phyloP scores from a whole-genome alignment of 2,888 invertebrate genomes.

The Caenorhabditis macrosperma region DNA sequence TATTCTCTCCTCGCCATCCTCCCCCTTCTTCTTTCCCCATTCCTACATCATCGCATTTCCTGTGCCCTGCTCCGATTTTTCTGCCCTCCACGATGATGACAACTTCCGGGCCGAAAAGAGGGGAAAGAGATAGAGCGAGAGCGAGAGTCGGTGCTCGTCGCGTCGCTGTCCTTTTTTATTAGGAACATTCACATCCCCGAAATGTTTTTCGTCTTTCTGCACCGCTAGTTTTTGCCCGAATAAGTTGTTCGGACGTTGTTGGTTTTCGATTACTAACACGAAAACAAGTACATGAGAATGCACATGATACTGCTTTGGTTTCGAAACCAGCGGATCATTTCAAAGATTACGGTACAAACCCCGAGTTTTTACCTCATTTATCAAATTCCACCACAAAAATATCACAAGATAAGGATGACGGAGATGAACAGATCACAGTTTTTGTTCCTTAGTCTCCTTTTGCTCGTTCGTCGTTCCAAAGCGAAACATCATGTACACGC shows the following conservation, averaged over 20 bases:
- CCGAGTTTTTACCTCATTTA: too few species aligned
- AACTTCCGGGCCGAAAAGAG: constrained; percentile 13
- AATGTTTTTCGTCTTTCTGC: not conserved
- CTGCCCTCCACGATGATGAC: constrained; percentile 28
- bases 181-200: constrained; percentile 1
- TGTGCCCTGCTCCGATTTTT: constrained; percentile 15
- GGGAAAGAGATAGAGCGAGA: too few species aligned
- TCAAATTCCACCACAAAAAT: too few species aligned
- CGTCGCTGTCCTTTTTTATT: constrained; percentile 11
- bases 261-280: constrained; percentile 38
- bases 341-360: constrained; percentile 31
- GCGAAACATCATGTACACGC: constrained; percentile 5
- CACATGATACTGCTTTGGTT: constrained; percentile 19
- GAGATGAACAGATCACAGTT: constrained; percentile 16
- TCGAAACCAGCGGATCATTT: too few species aligned
- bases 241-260: not conserved
- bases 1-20: not conserved
- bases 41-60: constrained; percentile 37
- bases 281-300: constrained; percentile 51
- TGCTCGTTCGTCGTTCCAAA: not conserved
- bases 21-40: not conserved
- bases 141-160: too few species aligned
- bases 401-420: constrained; percentile 22
- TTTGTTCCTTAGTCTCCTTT: not conserved
- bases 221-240: not conserved